phyloP scores from a whole-genome alignment of 1,140 invertebrate genomes.

The Archivesica marissinica region DNA sequence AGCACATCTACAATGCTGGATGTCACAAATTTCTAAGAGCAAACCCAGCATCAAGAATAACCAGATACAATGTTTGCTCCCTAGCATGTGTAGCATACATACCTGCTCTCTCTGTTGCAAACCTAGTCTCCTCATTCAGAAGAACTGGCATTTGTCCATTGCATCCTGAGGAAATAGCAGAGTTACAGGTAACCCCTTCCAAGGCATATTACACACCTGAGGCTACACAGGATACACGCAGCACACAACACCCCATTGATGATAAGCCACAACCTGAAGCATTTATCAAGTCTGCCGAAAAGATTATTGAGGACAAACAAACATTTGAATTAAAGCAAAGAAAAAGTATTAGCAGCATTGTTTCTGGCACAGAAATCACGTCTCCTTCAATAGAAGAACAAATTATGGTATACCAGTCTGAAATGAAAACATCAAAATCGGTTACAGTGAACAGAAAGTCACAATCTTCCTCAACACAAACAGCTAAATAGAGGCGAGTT shows the following conservation, averaged over 20 bases:
- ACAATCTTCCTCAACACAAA: neutral
- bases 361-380: neutral
- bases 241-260: neutral
- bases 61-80: neutral
- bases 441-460: neutral
- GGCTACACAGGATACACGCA: neutral
- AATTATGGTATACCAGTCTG: neutral
- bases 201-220: neutral
- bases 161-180: conserved; percentile 23
- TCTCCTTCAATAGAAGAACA: neutral
- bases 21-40: conserved; percentile 23
- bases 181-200: neutral
- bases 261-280: neutral
- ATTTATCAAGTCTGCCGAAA: neutral
- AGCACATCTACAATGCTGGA: conserved; percentile 33
- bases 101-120: neutral
- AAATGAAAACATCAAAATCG: neutral
- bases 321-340: neutral
- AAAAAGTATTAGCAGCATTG: neutral
- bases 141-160: conserved; percentile 50
- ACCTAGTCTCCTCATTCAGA: conserved; percentile 39
- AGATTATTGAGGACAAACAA: neutral
- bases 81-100: neutral
- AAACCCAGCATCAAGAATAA: conserved; percentile 27
- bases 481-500: neutral